Base-by-base conservation (phyloP, 2,888 invertebrate species). In the Amphipyra tragopoginis region DNA sequence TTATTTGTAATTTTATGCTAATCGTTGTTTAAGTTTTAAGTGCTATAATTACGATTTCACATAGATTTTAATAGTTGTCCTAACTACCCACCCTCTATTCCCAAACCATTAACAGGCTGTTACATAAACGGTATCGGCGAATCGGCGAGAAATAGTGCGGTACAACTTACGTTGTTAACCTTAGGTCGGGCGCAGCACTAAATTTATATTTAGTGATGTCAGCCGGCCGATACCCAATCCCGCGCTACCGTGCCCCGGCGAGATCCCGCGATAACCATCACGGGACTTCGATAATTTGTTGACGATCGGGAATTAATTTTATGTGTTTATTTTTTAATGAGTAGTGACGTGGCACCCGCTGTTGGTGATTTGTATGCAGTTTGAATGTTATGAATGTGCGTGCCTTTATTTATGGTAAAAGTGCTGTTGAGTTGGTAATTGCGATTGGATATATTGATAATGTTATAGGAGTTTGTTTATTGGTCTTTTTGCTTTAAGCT, bases 171-270 rank as follows among this genome's bases (percentile, higher is more conserved):
- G 86, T 87, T 86, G 90, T 91, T 91, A 92, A 91, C 91, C 90
- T 83, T 67, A 81, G 90, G 86, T 86, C 86, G 83, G 74, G 82
- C 76, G 79, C 83, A 85, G 83, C 85, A 88, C 88, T 90, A 89
- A 88, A 91, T 91, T 90, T 89, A 89, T 89, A 80, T 89, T 90
- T 88, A 88, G 88, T 88, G 91, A 89, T 92, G 90, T 90, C 87
- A 82, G 86, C 85, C 77, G 75, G 29, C 70, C 85, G 91, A 92
- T 92, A 90, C 85, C 82, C 88, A 88, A 89, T 87, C 90, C 83
- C 78, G 82, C 72, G 91, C 92, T 92, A 91, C 92, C 80, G 90
- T 86, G 79, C 83, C 85, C 81, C 73, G 75, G 68, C 74, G 79
- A 87, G 89, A 90, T 90, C 79, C 75, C 68, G 79, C 82, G 90